Evolutionary conservation across 2,113 vertebrate genomes (phyloP).

Genomic region (Triplophysa dalaica): DNA sequence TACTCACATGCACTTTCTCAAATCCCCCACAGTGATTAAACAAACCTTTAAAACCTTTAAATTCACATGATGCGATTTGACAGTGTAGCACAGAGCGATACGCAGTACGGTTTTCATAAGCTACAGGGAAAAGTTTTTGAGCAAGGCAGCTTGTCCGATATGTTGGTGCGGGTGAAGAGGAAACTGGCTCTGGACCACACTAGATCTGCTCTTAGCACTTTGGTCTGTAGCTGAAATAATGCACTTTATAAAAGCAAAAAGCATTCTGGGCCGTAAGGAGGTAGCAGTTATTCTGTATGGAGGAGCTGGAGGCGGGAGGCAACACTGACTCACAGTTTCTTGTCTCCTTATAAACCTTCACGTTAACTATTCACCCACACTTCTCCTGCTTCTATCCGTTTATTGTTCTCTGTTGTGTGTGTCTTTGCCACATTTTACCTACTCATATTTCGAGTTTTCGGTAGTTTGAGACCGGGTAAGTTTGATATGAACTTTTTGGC

Average conservation of each 20-base stretch:
- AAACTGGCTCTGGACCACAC: constrained; percentile 45
- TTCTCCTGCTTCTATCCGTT: neutral
- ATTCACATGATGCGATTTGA: constrained; percentile 12
- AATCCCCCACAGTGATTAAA: constrained; percentile 22
- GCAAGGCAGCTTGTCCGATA: constrained; percentile 29
- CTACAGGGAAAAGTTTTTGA: constrained; percentile 33
- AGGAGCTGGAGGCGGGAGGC: constrained; percentile 36
- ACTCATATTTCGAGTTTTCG: neutral
- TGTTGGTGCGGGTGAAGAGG: constrained; percentile 38
- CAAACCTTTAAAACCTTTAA: constrained; percentile 17
- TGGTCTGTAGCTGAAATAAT: constrained; percentile 43
- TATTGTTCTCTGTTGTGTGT: neutral
- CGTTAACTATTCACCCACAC: constrained; percentile 19
- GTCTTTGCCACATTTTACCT: neutral
- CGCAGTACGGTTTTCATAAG: constrained; percentile 25
- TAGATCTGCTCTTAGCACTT: constrained; percentile 51
- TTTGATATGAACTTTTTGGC: neutral
- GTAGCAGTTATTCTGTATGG: constrained; percentile 46
- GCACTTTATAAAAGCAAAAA: constrained; percentile 41
- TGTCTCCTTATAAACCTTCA: constrained; percentile 40
- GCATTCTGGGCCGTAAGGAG: constrained; percentile 31
- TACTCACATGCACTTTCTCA: constrained; percentile 58
- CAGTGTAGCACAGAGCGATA: neutral
- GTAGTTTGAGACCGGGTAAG: neutral
- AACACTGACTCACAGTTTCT: constrained; percentile 41